phyloP scores from a whole-genome alignment of 30 jellyfish, hydroid and myxozoan species.

The Aurelia coerulea region DNA sequence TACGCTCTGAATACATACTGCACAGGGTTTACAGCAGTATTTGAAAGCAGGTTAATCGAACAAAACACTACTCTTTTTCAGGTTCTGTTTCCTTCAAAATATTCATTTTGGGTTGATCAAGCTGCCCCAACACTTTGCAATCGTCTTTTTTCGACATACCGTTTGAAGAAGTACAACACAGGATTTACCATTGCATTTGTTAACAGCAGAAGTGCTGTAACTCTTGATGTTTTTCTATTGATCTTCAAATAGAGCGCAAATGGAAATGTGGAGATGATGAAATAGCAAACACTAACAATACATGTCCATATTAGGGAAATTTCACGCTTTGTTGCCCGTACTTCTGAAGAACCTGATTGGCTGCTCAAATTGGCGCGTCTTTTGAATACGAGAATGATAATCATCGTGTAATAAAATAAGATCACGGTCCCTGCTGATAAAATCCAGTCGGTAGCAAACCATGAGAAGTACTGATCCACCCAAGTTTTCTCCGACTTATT shows the following conservation, averaged over 20 bases:
- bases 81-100: too few species aligned
- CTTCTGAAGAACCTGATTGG: conserved; percentile 13
- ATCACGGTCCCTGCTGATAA: conserved; percentile 7
- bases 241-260: background rate
- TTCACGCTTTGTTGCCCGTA: conserved; percentile 52
- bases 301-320: conserved; percentile 44
- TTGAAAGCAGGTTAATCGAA: too few species aligned
- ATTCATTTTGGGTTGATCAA: too few species aligned
- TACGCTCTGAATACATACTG: conserved; percentile 13
- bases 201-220: conserved; percentile 14
- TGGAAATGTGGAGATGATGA: conserved; percentile 29
- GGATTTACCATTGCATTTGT: conserved; percentile 41
- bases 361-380: conserved; percentile 28
- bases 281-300: conserved; percentile 14
- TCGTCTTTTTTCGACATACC: background rate
- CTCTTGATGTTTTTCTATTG: background rate
- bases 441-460: conserved; percentile 28
- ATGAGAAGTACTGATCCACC: background rate
- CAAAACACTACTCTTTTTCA: too few species aligned
- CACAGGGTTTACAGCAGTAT: conserved; percentile 33
- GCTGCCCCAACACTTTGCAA: too few species aligned
- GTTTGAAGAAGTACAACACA: conserved; percentile 17
- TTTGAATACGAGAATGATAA: conserved; percentile 11
- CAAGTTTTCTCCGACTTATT: background rate
- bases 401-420: conserved; percentile 15